These are phyloP conservation scores for Watsonalla cultraria DNA, from an alignment of 2,888 invertebrate genomes.

Conservation along the genomic window DNA sequence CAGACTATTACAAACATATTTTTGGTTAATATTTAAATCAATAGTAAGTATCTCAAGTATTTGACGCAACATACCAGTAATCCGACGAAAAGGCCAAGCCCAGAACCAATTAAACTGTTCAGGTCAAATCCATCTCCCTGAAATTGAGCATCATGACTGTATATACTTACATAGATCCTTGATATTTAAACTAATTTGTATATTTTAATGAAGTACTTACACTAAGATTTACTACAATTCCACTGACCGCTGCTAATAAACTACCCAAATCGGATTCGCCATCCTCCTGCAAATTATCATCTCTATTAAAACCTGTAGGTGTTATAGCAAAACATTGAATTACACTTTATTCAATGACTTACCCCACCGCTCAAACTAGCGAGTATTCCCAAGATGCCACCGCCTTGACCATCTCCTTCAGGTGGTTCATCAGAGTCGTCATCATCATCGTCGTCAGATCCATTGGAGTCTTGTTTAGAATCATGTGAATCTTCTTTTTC, in stretches of 20 bases:
- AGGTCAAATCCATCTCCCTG: constrained; percentile 72
- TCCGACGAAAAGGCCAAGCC: constrained; percentile 64
- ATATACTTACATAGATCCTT: too few relatives aligned
- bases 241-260: constrained; percentile 62
- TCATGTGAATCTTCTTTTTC: constrained; percentile 24
- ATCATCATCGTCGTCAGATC: constrained; percentile 33
- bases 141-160: constrained; percentile 16
- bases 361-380: constrained; percentile 70
- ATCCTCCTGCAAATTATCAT: constrained; percentile 48
- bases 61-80: constrained; percentile 52
- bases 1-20: constrained; percentile 44
- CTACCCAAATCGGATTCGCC: constrained; percentile 71
- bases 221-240: constrained; percentile 64
- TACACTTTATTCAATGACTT: constrained; percentile 26
- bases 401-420: constrained; percentile 67
- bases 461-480: constrained; percentile 38
- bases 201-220: constrained; percentile 41
- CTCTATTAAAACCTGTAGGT: neutral
- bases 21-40: constrained; percentile 2
- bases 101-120: constrained; percentile 63
- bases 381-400: constrained; percentile 63
- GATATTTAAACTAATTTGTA: too few relatives aligned
- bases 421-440: constrained; percentile 64
- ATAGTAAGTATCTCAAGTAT: constrained; percentile 1
- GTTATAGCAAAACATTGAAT: neutral